A percentile compares a stretch with the other conserved stretches of the same genome.
Evolutionary conservation across 2,113 vertebrate species (phyloP).

Genomic region (Rhabdomys dilectus): DNA sequence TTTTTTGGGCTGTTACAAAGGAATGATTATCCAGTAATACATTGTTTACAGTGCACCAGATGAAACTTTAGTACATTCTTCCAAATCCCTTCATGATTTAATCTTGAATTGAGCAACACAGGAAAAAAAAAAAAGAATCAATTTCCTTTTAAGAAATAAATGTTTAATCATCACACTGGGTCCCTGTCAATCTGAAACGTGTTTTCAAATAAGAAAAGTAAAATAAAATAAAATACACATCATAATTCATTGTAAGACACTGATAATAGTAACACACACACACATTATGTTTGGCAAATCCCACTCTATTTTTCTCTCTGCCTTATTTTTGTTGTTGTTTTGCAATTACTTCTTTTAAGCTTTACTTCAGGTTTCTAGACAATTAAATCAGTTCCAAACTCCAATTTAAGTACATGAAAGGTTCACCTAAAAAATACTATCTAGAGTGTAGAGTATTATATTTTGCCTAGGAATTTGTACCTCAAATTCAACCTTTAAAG

Average conservation of each 20-base stretch:
- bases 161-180: constrained; percentile 48
- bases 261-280: neutral
- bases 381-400: neutral
- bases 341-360: neutral
- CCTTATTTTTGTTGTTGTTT: neutral
- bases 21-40: constrained; percentile 71
- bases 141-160: constrained; percentile 69
- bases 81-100: constrained; percentile 75
- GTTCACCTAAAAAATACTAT: neutral
- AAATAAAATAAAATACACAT: constrained; percentile 59
- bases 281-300: neutral
- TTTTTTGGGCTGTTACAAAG: constrained; percentile 77
- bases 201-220: constrained; percentile 50
- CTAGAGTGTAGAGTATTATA: neutral
- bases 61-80: constrained; percentile 50
- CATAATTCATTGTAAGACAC: neutral
- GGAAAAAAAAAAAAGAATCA: constrained; percentile 75
- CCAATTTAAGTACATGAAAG: neutral
- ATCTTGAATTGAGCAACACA: constrained; percentile 64
- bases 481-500: neutral
- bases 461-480: neutral
- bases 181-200: constrained; percentile 28
- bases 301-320: neutral
- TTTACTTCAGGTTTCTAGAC: neutral
- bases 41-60: constrained; percentile 71